Evolutionary conservation across 2,888 invertebrate genomes (phyloP), one percentile per base, ranked within the genome.

Genomic region (Drepana falcataria): DNA sequence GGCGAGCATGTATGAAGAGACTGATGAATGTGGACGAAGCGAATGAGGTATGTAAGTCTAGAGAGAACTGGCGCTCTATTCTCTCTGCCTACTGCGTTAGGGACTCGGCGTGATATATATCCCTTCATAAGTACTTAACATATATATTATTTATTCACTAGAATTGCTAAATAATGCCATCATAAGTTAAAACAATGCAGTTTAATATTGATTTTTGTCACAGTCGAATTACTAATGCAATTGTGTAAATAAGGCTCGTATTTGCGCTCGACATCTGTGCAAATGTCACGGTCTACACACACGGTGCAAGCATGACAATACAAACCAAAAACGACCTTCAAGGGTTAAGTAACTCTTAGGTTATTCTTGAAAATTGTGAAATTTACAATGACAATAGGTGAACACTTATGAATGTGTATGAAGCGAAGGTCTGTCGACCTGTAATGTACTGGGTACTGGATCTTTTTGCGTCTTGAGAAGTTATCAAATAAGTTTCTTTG

Each of bases 271-370:
- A 33, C 77, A 75, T 55, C 75, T 76, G 72, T 55, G 53, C 57
- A 74, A 77, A 77, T 76, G 77, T 68, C 70, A 69, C 4, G 35
- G 49, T 51, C 54, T 47, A 9, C 9, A 44, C 9, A 6, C 9
- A 41, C 9, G 9, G 44, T 9, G 44, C 9, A 9, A 44, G 44
- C 44, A 9, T 44, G 3, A 37, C 4, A 44, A 44, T 9, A 44
- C 44, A 9, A 44, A 44, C 44, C 9, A 44, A 44, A 44, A 44
- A 44, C 9, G 44, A 44, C 44, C 44, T 44, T 41, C 9, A 9
- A 44, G 9, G 44, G 6, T 44, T 9, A 9, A 6, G 6, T 3
- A 44, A 7, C 3, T 44, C 5, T 4, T 4, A 37, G 5, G 5
- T 4, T 37, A 37, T 37, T 37, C 4, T 37, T 37, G 3, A 37